These are phyloP conservation scores for Setipinna tenuifilis DNA, from an alignment of 2,797 vertebrate genomes.

Conservation along the genomic window DNA sequence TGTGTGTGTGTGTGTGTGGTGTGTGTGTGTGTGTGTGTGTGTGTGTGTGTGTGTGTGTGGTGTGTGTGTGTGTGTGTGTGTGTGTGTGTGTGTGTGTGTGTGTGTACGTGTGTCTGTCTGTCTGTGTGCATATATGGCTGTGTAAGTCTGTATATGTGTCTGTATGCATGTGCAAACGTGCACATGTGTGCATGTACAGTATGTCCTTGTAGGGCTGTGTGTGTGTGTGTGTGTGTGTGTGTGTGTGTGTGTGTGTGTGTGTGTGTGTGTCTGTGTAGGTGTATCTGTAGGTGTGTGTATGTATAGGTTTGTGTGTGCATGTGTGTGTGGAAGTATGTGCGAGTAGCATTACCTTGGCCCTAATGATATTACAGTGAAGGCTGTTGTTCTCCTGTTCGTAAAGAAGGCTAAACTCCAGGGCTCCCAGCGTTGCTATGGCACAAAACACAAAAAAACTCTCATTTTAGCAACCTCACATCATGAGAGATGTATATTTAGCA, in stretches of 20 bases:
- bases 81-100: too few relatives aligned
- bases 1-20: not conserved
- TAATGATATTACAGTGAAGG: constrained; percentile 90
- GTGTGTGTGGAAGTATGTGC: constrained; percentile 47
- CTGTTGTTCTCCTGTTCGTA: constrained; percentile 92
- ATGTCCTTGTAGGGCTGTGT: too few relatives aligned
- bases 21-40: not conserved
- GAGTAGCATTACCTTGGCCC: constrained; percentile 83
- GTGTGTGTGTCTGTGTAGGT: too few relatives aligned
- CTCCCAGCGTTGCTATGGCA: constrained; percentile 86
- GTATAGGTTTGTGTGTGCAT: constrained; percentile 22
- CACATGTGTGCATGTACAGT: too few relatives aligned
- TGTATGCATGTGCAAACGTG: too few relatives aligned
- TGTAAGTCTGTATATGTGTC: too few relatives aligned
- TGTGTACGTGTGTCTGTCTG: too few relatives aligned
- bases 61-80: too few relatives aligned
- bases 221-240: too few relatives aligned
- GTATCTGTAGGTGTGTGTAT: too few relatives aligned
- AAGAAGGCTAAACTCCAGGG: constrained; percentile 91
- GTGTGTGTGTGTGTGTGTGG: not conserved
- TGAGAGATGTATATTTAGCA: not conserved
- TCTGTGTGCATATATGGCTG: too few relatives aligned
- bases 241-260: too few relatives aligned
- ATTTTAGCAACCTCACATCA: not conserved
- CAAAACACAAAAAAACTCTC: not conserved